Conservation (phyloP, 2,888 invertebrate genomes). For the Conchocele bisecta region DNA sequence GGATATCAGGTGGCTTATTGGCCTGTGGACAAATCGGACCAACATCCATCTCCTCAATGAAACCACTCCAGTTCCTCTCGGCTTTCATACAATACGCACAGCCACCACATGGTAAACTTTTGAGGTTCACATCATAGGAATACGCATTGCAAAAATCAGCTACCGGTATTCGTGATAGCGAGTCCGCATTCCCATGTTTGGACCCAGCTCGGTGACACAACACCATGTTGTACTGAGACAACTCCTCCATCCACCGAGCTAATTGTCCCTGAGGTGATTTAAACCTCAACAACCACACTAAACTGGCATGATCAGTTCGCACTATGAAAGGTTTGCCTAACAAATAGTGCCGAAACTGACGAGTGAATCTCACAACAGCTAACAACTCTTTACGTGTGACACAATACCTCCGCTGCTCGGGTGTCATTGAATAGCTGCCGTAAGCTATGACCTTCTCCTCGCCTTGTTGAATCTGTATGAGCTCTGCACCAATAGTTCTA, state of each 20-base stretch:
- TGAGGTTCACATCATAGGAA: too few species aligned
- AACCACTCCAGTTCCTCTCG: too few species aligned
- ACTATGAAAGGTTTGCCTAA: conserved; percentile 11
- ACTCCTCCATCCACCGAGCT: conserved; percentile 42
- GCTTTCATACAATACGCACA: too few species aligned
- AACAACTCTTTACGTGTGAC: conserved; percentile 40
- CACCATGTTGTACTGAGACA: conserved; percentile 18
- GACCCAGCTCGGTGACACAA: conserved; percentile 7
- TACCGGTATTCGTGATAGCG: too few species aligned
- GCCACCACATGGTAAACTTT: too few species aligned
- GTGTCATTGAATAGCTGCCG: conserved; percentile 30
- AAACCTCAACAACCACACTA: conserved; percentile 10
- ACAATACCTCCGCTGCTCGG: conserved; percentile 41
- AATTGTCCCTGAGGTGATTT: neutral
- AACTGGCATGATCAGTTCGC: conserved; percentile 18
- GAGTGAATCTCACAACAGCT: conserved; percentile 28
- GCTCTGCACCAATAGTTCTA: conserved; percentile 39
- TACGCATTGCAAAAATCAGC: too few species aligned
- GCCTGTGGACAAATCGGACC: too few species aligned
- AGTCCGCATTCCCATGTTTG: too few species aligned
- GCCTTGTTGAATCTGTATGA: conserved; percentile 45
- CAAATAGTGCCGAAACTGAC: conserved; percentile 42
- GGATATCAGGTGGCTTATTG: too few species aligned
- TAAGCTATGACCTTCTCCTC: conserved; percentile 38
- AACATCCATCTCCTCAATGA: too few species aligned